These are phyloP conservation scores for Pseudocheirus occidentalis DNA, from an alignment of 2,797 vertebrate genomes.

Conservation along the genomic window DNA sequence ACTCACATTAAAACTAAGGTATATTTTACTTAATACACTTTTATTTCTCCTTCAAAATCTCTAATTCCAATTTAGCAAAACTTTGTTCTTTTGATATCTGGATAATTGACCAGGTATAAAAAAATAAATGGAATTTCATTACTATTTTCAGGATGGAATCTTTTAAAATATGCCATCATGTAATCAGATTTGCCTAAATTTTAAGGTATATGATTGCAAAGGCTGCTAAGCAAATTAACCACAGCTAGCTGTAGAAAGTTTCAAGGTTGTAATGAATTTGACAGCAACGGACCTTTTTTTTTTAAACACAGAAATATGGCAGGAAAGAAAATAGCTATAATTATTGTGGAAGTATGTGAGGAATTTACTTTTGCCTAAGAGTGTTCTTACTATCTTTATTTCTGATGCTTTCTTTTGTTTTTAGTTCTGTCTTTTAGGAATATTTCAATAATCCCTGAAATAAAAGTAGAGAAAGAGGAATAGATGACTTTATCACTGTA, in stretches of 20 bases:
- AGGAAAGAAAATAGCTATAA: constrained; percentile 74
- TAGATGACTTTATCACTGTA: not conserved
- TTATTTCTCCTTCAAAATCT: constrained; percentile 30
- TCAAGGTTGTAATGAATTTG: constrained; percentile 73
- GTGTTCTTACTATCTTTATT: constrained; percentile 78
- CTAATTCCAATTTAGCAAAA: constrained; percentile 36
- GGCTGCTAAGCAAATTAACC: constrained; percentile 62
- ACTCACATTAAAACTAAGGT: not conserved
- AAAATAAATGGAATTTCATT: constrained; percentile 32
- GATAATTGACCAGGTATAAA: not conserved
- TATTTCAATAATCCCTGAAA: constrained; percentile 57
- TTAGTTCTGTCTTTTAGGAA: constrained; percentile 52
- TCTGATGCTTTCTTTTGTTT: constrained; percentile 61
- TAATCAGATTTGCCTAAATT: constrained; percentile 55
- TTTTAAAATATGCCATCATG: constrained; percentile 22
- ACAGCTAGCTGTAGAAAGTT: constrained; percentile 70
- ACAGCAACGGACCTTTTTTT: constrained; percentile 59
- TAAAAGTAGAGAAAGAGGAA: constrained; percentile 49
- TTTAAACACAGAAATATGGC: constrained; percentile 17
- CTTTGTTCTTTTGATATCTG: constrained; percentile 22
- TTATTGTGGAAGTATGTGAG: constrained; percentile 64
- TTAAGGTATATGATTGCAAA: constrained; percentile 58
- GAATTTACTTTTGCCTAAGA: constrained; percentile 76
- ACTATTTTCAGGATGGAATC: constrained; percentile 43
- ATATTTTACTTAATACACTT: not conserved